Evolutionary conservation across 1,140 invertebrate genomes (phyloP).

Genomic region (Oncopodura yosiiana): DNA sequence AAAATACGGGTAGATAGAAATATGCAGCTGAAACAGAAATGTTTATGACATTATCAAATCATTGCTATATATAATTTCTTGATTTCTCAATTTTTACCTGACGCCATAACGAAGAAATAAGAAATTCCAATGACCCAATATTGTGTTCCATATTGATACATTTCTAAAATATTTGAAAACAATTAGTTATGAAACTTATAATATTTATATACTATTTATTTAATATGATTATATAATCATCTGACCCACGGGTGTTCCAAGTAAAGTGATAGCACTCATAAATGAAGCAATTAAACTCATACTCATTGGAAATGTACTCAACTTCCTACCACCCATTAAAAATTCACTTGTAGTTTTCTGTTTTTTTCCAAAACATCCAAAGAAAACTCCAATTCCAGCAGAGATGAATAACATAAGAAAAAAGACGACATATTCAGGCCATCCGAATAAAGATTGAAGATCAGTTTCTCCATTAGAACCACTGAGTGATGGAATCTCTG

Average conservation of each 20-base stretch:
- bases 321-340: slow-evolving; percentile 38
- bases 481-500: too few species aligned
- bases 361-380: slow-evolving; percentile 41
- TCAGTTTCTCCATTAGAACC: too few species aligned
- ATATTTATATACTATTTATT: neutral
- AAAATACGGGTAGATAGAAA: slow-evolving; percentile 50
- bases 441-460: too few species aligned
- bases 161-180: neutral
- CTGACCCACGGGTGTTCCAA: slow-evolving; percentile 46
- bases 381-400: slow-evolving; percentile 43
- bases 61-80: too few species aligned
- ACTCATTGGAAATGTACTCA: slow-evolving; percentile 54
- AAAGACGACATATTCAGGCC: slow-evolving; percentile 37
- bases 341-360: slow-evolving; percentile 42
- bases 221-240: neutral
- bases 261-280: slow-evolving; percentile 48
- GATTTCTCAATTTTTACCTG: too few species aligned
- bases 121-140: slow-evolving; percentile 40
- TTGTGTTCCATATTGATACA: slow-evolving; percentile 38
- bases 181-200: neutral
- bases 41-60: too few species aligned
- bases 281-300: slow-evolving; percentile 60
- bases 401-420: slow-evolving; percentile 36
- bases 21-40: slow-evolving; percentile 40
- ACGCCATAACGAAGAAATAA: slow-evolving; percentile 42